Percentiles rank a stretch among this genome's conserved stretches.
Conservation (phyloP, 2,113 vertebrate genomes). For the Anseranas semipalmata region DNA sequence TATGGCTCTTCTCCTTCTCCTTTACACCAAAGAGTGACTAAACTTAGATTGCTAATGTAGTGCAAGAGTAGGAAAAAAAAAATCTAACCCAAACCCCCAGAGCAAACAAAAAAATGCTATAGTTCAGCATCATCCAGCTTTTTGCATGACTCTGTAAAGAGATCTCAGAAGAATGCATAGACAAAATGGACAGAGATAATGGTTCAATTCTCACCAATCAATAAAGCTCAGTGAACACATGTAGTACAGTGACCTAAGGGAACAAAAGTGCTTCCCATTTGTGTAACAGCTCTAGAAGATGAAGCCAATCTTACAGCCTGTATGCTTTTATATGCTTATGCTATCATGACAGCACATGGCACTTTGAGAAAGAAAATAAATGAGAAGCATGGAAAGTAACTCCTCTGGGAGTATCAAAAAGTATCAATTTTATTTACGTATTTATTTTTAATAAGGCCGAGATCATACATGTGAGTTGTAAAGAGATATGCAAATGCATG, state of each 20-base stretch:
- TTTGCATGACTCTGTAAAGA: conserved; percentile 16
- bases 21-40: background rate
- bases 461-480: too few species aligned
- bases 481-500: background rate
- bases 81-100: too few species aligned
- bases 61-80: too few species aligned
- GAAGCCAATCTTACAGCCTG: background rate
- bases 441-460: background rate
- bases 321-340: background rate
- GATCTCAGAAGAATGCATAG: conserved; percentile 5
- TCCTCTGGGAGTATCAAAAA: too few species aligned
- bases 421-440: background rate
- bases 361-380: background rate
- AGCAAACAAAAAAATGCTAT: background rate
- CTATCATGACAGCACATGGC: background rate
- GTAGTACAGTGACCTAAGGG: background rate
- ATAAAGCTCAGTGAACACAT: background rate
- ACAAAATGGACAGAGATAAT: background rate
- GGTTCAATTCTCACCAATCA: background rate
- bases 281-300: background rate
- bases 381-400: background rate
- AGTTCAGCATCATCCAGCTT: conserved; percentile 25
- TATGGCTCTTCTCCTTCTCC: background rate
- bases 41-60: background rate
- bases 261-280: background rate